Evolutionary conservation across 2,797 vertebrate species (phyloP), one percentile per base, ranked within the genome.

Genomic region (Zalophus californianus): DNA sequence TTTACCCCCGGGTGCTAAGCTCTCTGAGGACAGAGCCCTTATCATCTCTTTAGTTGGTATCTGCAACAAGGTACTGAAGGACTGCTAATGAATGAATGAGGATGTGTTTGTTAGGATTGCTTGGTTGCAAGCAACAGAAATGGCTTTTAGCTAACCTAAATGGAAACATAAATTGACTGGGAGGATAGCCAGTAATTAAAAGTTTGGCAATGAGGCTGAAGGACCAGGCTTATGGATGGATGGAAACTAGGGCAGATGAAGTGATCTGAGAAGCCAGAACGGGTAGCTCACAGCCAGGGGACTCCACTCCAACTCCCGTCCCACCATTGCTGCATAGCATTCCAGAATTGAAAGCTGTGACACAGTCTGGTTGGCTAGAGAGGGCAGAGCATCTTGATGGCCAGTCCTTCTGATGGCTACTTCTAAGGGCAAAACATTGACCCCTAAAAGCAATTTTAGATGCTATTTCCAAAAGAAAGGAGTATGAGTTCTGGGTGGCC

Each of bases 381-480:
- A 94, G 9, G 35, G 20, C n/a, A 64, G 35, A 79, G 18, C 1
- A 21, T 35, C 54, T 58, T 20, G 2, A 80, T 50, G 60, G 10
- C 35, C 25, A 68, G 6, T 54, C 83, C 48, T 75, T 68, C 14
- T 85, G 60, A 56, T 1, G 18, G 35, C 3, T 48, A 44, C 7
- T 85, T 13, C 48, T 56, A 16, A 78, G 8, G 14, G 56, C 16
- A 6, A 75, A 91, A 64, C 1, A 16, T 20, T 32, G 52, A n/a
- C 5, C 8, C 3, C 3, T 7, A 6, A 75, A 79, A 72, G 73
- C 44, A 62, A 64, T 54, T 89, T 82, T 35, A 13, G 83, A 60
- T 94, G 29, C n/a, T 83, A 11, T 56, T 94, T 96, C 72, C 68
- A 38, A 88, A 93, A 86, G 32, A 41, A 66, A 12, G 7, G 14